Evolutionary conservation across 2,797 vertebrate genomes (phyloP).

Genomic region (Poecilia picta): DNA sequence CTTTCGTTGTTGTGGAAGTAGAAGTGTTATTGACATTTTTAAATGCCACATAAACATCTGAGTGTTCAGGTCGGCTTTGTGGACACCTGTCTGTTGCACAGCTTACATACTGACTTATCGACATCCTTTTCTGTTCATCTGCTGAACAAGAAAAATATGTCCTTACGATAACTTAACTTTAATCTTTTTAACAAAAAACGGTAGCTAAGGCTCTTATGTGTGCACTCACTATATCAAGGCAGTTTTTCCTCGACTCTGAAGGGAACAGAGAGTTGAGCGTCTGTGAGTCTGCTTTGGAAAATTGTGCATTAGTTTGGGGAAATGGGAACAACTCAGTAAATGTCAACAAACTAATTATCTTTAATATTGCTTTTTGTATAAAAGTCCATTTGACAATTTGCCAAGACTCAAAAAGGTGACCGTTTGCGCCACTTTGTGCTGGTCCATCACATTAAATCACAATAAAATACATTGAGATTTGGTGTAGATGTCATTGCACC

Average conservation of each 20-base stretch:
- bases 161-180: not conserved
- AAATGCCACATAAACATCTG: not conserved
- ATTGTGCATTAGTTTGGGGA: not conserved
- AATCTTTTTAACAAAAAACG: not conserved
- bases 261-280: not conserved
- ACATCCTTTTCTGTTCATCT: not conserved
- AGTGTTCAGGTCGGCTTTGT: not conserved
- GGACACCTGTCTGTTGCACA: not conserved
- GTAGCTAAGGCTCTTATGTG: not conserved
- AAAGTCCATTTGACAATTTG: no score
- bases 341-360: not conserved
- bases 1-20: not conserved
- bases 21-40: slow-evolving; percentile 5
- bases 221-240: not conserved
- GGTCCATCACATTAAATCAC: not conserved
- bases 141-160: not conserved
- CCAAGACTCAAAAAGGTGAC: no score
- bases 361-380: not conserved
- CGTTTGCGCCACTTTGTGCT: not conserved
- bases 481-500: not conserved
- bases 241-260: not conserved
- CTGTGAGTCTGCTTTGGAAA: not conserved
- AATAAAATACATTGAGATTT: not conserved
- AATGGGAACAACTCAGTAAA: not conserved
- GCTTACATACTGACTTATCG: not conserved